Conservation (phyloP, 2,797 vertebrate genomes). For the Pachyuromys duprasi region DNA sequence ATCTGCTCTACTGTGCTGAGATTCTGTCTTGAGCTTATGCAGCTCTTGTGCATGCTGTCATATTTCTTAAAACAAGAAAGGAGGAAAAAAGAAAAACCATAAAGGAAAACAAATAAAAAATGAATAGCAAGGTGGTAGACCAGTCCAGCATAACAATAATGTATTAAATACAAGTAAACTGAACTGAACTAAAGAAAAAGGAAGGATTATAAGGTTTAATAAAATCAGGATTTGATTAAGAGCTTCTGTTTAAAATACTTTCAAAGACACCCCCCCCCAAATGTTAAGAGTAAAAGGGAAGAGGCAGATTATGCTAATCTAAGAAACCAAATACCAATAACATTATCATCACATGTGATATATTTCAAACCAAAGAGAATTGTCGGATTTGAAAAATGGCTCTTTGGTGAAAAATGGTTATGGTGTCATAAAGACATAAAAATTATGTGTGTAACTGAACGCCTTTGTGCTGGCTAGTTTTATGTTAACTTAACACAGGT, state of each 20-base stretch:
- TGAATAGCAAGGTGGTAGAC: background rate
- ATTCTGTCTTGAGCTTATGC: background rate
- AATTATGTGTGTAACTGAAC: constrained; percentile 1
- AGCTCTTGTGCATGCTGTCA: background rate
- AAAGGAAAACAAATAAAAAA: background rate
- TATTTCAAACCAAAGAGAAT: constrained; percentile 37
- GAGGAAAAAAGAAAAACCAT: background rate
- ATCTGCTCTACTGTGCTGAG: background rate
- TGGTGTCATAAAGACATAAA: constrained; percentile 19
- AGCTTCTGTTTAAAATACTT: background rate
- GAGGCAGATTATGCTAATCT: background rate
- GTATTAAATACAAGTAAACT: constrained; percentile 23
- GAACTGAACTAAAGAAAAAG: background rate
- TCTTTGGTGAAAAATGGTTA: constrained; percentile 34
- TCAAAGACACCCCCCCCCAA: background rate
- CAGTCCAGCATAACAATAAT: background rate
- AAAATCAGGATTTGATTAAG: background rate
- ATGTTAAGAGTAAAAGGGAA: background rate
- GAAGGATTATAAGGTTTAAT: background rate
- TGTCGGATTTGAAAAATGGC: background rate
- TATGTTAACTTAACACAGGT: background rate
- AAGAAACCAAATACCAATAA: background rate
- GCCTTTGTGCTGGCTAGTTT: background rate
- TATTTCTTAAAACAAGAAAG: background rate
- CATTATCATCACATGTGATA: background rate